These are phyloP conservation scores for Odontomyia ornata DNA, from an alignment of 2,888 invertebrate genomes.

Conservation along the genomic window DNA sequence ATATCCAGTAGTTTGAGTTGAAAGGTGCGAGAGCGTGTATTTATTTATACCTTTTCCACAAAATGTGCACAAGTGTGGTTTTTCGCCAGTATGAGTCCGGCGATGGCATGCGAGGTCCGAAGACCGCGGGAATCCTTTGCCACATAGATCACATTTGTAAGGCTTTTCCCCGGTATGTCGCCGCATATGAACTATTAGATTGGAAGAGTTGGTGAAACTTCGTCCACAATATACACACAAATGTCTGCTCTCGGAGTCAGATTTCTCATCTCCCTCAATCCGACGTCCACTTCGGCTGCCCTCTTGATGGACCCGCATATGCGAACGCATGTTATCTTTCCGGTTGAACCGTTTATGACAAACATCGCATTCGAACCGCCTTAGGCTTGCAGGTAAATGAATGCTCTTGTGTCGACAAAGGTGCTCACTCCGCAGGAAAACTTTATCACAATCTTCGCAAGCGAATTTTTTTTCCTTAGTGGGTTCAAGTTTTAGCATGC, in stretches of 20 bases:
- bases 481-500: slow-evolving; percentile 53
- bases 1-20: too few relatives aligned
- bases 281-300: background rate
- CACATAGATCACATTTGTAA: slow-evolving; percentile 71
- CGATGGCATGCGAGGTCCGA: slow-evolving; percentile 71
- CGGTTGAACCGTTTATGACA: slow-evolving; percentile 70
- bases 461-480: slow-evolving; percentile 64
- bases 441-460: slow-evolving; percentile 72
- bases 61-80: slow-evolving; percentile 66
- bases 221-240: slow-evolving; percentile 71
- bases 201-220: slow-evolving; percentile 70
- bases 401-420: slow-evolving; percentile 72
- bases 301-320: slow-evolving; percentile 68
- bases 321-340: slow-evolving; percentile 69
- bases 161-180: slow-evolving; percentile 74
- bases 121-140: slow-evolving; percentile 71
- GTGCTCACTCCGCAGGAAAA: slow-evolving; percentile 72
- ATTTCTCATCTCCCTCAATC: slow-evolving; percentile 57
- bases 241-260: slow-evolving; percentile 63
- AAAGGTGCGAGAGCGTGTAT: too few relatives aligned
- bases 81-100: slow-evolving; percentile 71
- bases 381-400: slow-evolving; percentile 68
- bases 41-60: slow-evolving; percentile 53
- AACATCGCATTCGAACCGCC: slow-evolving; percentile 67
- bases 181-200: slow-evolving; percentile 73